phyloP scores from a whole-genome alignment of 2,888 invertebrate species.

The Andrena fulva region DNA sequence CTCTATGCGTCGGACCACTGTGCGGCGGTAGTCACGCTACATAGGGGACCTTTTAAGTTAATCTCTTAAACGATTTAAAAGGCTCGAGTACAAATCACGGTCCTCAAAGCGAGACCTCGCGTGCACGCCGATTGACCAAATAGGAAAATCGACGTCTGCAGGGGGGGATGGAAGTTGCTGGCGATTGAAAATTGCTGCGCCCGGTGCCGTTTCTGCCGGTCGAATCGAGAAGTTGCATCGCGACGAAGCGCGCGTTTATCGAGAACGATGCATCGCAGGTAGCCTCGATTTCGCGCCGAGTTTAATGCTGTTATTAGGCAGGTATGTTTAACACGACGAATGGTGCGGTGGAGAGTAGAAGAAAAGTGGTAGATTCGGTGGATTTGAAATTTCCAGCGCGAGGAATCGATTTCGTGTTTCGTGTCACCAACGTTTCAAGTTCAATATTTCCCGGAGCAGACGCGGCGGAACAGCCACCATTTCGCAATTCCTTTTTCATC shows the following conservation, averaged over 20 bases:
- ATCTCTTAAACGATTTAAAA: conserved; percentile 67
- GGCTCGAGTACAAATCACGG: conserved; percentile 60
- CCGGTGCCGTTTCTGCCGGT: conserved; percentile 25
- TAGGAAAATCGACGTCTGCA: conserved; percentile 61
- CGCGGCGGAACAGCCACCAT: background rate
- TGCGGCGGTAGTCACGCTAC: conserved; percentile 37
- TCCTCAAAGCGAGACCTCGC: conserved; percentile 47
- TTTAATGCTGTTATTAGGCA: too few relatives aligned
- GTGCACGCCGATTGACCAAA: conserved; percentile 60
- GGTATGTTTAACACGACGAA: too few relatives aligned
- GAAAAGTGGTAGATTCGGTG: too few relatives aligned
- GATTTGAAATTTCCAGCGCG: too few relatives aligned
- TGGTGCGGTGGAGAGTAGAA: too few relatives aligned
- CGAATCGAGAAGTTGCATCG: background rate
- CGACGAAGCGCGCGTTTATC: too few relatives aligned
- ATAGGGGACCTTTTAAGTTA: conserved; percentile 68
- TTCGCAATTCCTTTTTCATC: background rate
- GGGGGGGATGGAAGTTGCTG: conserved; percentile 44
- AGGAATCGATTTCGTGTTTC: background rate
- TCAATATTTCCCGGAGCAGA: background rate
- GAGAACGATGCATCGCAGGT: too few relatives aligned
- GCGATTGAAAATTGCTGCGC: background rate
- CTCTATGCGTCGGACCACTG: too few relatives aligned
- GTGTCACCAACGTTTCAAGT: background rate
- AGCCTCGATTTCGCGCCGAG: too few relatives aligned